Evolutionary conservation across 2,888 invertebrate genomes (phyloP), one percentile per base, ranked within the genome.

Genomic region (Morpho helenor): DNA sequence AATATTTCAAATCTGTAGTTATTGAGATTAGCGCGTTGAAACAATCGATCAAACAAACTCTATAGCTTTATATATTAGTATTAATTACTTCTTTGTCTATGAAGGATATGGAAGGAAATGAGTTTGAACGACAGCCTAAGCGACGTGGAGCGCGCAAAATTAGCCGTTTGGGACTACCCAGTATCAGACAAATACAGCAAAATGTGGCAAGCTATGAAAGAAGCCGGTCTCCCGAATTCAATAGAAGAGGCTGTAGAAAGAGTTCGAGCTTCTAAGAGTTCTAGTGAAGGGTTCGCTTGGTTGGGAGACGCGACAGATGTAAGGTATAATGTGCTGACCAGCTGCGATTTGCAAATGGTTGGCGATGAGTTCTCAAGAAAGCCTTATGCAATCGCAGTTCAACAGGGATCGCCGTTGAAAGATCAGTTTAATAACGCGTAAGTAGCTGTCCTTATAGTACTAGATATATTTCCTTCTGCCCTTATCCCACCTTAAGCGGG

Each of bases 141-240:
- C 23, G 96, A 97, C 59, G 93, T 97, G 5, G 98, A 99, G 76
- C 91, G 98, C 41, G 96, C 98, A 0, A 97, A 98, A 79, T 83
- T 99, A 10, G 99, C 99, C 0, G 99, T 99, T 0, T 99, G 99
- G 99, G 99, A 99, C 80, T 99, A 99, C 80, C 99, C 99, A 0
- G 98, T 99, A 0, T 98, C 98, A 73, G 98, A 99, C 84, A 99
- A 98, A 76, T 99, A 98, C 82, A 99, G 98, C 46, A 99, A 99
- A 86, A 98, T 99, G 95, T 98, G 98, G 96, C 97, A 98, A 78
- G 97, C 97, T 0, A 99, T 99, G 97, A 92, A 94, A 72, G 93
- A 93, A 60, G 96, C 98, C 0, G 94, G 93, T 0, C 92, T 99
- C 8, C 99, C 99, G 0, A 91, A 93, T 41, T 93, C 93, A 4